Conservation (phyloP, 2,888 invertebrate genomes). For the Ischnura elegans region DNA sequence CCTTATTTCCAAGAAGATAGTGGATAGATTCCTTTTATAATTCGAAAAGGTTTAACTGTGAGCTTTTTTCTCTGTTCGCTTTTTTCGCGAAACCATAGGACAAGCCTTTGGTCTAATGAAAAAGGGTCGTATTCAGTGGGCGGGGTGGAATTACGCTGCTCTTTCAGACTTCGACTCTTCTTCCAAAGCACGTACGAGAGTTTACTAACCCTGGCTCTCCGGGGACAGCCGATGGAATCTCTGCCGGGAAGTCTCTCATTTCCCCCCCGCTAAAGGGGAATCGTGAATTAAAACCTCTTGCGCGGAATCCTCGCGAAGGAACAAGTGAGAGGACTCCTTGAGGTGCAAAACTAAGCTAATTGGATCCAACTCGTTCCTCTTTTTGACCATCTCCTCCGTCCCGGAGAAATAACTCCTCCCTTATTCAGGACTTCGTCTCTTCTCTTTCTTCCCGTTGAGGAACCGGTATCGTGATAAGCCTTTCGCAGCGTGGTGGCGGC, state of each 20-base stretch:
- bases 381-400: no score
- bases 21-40: no score
- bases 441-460: background rate
- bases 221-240: background rate
- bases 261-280: background rate
- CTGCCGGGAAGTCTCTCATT: background rate
- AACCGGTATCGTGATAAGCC: slow-evolving; percentile 30
- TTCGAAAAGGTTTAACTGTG: no score
- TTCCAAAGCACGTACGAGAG: no score
- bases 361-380: background rate
- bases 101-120: background rate
- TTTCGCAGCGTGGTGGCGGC: background rate
- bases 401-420: no score
- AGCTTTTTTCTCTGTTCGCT: no score
- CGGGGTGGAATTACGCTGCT: no score
- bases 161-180: no score
- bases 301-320: background rate
- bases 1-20: no score
- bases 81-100: background rate
- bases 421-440: no score
- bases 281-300: background rate
- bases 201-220: background rate
- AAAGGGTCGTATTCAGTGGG: background rate
- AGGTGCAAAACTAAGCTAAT: slow-evolving; percentile 35
- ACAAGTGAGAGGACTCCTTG: background rate